phyloP scores from a whole-genome alignment of 2,888 invertebrate genomes.

The Nematopogon swammerdamellus region DNA sequence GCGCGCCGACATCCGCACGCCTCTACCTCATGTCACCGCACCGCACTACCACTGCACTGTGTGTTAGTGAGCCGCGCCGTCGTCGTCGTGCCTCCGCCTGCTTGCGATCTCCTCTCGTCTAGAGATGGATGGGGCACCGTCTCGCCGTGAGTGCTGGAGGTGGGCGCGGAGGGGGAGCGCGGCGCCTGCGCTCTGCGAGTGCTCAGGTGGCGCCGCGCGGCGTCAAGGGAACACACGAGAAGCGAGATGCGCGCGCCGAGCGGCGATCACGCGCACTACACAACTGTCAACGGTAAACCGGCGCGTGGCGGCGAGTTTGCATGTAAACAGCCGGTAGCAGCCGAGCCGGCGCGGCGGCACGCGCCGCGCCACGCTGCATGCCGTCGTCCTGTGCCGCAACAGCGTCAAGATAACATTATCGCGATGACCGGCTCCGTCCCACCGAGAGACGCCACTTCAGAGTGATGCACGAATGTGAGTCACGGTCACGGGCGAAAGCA shows the following conservation, averaged over 20 bases:
- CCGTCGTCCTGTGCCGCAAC: too few species aligned
- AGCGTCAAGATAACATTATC: not conserved
- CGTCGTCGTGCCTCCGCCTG: too few species aligned
- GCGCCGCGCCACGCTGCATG: slow-evolving; percentile 14
- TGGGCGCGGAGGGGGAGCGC: slow-evolving; percentile 19
- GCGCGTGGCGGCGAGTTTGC: slow-evolving; percentile 13
- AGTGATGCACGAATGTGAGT: too few species aligned
- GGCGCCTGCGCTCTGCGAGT: slow-evolving; percentile 25
- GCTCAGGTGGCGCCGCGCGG: not conserved
- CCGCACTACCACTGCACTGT: slow-evolving; percentile 60
- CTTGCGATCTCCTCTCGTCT: too few species aligned
- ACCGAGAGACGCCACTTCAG: too few species aligned
- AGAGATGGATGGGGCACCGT: too few species aligned
- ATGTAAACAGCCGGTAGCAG: slow-evolving; percentile 18
- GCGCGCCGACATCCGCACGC: slow-evolving; percentile 76
- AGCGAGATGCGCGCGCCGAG: slow-evolving; percentile 15
- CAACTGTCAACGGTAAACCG: slow-evolving; percentile 6
- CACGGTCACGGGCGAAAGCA: too few species aligned
- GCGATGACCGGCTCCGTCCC: too few species aligned
- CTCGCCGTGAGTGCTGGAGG: slow-evolving; percentile 6
- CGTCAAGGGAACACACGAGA: not conserved
- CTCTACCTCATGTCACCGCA: slow-evolving; percentile 68
- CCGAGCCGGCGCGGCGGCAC: slow-evolving; percentile 23
- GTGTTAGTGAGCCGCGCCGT: slow-evolving; percentile 13
- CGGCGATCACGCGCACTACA: not conserved